These are phyloP conservation scores for Cephus sareptanus DNA, from an alignment of 2,888 invertebrate species.

Conservation along the genomic window DNA sequence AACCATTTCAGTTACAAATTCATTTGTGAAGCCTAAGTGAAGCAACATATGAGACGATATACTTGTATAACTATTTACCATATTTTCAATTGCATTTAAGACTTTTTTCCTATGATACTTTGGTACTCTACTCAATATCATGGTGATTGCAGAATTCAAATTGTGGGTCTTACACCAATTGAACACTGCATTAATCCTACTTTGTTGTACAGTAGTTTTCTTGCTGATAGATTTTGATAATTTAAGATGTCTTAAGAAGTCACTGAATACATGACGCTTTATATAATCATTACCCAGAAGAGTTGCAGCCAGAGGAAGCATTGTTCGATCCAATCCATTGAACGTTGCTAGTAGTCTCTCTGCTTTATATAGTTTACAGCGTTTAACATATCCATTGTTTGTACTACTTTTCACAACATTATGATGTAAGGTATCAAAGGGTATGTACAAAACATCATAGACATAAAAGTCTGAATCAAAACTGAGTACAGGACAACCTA, in stretches of 20 bases:
- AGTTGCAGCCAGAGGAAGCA: constrained; percentile 84
- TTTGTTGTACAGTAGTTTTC: constrained; percentile 72
- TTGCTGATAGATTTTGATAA: constrained; percentile 68
- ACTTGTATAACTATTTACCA: constrained; percentile 75
- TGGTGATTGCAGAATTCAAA: constrained; percentile 75
- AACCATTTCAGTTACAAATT: constrained; percentile 24
- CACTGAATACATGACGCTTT: constrained; percentile 73
- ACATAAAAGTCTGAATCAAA: constrained; percentile 96
- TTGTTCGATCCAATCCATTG: constrained; percentile 73
- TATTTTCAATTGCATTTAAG: constrained; percentile 71
- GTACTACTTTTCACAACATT: constrained; percentile 51
- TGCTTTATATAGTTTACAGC: constrained; percentile 80
- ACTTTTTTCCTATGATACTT: constrained; percentile 69
- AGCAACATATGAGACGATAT: constrained; percentile 71
- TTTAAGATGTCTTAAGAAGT: constrained; percentile 77
- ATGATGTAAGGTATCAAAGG: constrained; percentile 75
- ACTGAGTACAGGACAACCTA: constrained; percentile 88
- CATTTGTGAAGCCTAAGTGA: constrained; percentile 67
- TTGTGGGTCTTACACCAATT: constrained; percentile 82
- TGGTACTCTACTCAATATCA: constrained; percentile 74
- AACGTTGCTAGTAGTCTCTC: constrained; percentile 76
- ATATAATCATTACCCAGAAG: constrained; percentile 93
- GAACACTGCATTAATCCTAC: constrained; percentile 77
- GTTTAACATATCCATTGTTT: constrained; percentile 64
- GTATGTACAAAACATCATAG: constrained; percentile 85